Evolutionary conservation across 1,140 invertebrate species (phyloP), one percentile per base, ranked within the genome.

Genomic region (Planococcus citri): DNA sequence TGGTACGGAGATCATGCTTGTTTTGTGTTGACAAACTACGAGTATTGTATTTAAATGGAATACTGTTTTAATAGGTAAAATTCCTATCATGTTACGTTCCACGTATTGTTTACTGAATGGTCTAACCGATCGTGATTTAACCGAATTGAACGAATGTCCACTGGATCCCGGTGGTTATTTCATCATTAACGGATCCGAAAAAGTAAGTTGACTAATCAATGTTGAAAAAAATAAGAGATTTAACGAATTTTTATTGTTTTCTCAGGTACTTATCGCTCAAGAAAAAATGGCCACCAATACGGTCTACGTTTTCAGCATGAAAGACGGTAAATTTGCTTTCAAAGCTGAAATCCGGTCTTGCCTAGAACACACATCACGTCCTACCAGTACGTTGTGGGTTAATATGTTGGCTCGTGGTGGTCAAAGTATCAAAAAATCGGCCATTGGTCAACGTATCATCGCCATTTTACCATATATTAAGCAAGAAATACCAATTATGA

Each of bases 251-350:
- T 64, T 70, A 27, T 27, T 10, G 12, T 21, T 25, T 68, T 21
- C 20, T 29, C 71, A 87, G 81, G 86, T 90, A 0, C 79, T 99
- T 0, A 98, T 99, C 80, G 96, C 96, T 9, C 96, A 99, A 79
- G 96, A 99, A 79, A 98, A 98, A 81, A 99, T 99, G 96, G 96
- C 97, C 14, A 98, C 96, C 10, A 99, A 99, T 78, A 98, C 95
- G 69, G 97, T 99, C 1, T 99, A 99, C 81, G 97, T 99, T 1
- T 99, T 99, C 77, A 91, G 92, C 75, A 95, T 98, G 91, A 99
- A 98, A 81, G 91, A 92, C 78, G 91, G 92, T 68, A 99, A 99
- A 79, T 99, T 93, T 84, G 94, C 94, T 9, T 99, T 90, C 77
- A 98, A 98, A 82, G 89, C 95, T 70, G 97, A 99, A 82, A 95